These are phyloP conservation scores for Axea sp. DNA, from an alignment of 2,888 invertebrate genomes.

Conservation along the genomic window DNA sequence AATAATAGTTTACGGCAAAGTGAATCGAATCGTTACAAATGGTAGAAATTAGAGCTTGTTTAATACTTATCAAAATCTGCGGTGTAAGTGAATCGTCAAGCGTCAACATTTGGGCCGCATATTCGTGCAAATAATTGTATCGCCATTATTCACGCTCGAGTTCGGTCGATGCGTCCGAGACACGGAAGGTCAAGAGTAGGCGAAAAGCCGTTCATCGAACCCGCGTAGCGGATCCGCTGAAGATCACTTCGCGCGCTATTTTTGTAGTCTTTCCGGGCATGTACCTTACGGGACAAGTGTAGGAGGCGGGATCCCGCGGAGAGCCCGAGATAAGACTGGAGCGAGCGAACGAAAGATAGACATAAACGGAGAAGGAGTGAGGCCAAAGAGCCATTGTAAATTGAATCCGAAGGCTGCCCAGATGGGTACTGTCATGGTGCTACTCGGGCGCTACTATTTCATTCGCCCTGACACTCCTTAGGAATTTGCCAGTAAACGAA, in stretches of 20 bases:
- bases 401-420: slow-evolving; percentile 73
- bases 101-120: neutral
- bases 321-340: slow-evolving; percentile 60
- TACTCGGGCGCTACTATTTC: slow-evolving; percentile 71
- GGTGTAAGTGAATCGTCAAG: neutral
- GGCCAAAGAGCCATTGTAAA: slow-evolving; percentile 70
- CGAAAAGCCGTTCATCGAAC: slow-evolving; percentile 64
- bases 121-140: slow-evolving; percentile 36
- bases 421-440: slow-evolving; percentile 70
- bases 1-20: no score
- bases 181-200: slow-evolving; percentile 62
- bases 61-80: no score
- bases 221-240: slow-evolving; percentile 57
- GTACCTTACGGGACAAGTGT: slow-evolving; percentile 68
- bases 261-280: slow-evolving; percentile 63
- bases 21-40: no score
- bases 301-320: slow-evolving; percentile 66
- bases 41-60: no score
- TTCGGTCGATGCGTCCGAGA: slow-evolving; percentile 50
- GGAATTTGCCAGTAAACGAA: slow-evolving; percentile 66
- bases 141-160: slow-evolving; percentile 60
- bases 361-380: slow-evolving; percentile 40
- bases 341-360: slow-evolving; percentile 34
- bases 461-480: slow-evolving; percentile 66
- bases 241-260: slow-evolving; percentile 62